These are phyloP conservation scores for Saturnia japonica DNA, from an alignment of 2,888 invertebrate genomes.

Conservation along the genomic window DNA sequence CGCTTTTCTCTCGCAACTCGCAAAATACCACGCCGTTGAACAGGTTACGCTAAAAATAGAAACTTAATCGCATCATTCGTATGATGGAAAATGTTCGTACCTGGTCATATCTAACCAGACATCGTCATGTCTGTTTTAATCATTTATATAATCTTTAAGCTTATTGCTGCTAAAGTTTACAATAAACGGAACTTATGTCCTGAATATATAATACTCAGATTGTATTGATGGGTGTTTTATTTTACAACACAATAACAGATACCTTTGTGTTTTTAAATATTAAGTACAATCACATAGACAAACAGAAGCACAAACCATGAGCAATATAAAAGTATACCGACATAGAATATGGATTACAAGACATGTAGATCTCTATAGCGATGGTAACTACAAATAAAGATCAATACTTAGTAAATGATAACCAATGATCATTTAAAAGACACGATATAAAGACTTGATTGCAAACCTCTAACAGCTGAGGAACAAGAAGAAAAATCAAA, in stretches of 20 bases:
- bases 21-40: conserved; percentile 21
- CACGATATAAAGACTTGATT: background rate
- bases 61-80: conserved; percentile 10
- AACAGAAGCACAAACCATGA: no score
- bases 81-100: conserved; percentile 4
- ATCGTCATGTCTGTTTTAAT: background rate
- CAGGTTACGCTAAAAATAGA: conserved; percentile 24
- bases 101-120: background rate
- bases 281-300: no score
- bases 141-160: background rate
- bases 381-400: background rate
- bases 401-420: background rate
- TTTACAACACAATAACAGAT: no score
- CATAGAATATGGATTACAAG: no score
- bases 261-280: no score
- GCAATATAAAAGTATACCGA: no score
- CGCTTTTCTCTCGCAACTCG: conserved; percentile 25
- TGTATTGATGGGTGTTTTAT: no score
- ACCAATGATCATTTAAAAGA: background rate
- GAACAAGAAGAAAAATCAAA: background rate
- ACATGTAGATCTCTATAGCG: background rate
- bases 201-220: no score
- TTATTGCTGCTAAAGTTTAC: background rate
- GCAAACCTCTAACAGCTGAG: background rate
- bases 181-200: background rate